A percentile compares a stretch with the other conserved stretches of the same genome.
phyloP scores from a whole-genome alignment of 2,888 invertebrate species.

The Ophion ventricosus region DNA sequence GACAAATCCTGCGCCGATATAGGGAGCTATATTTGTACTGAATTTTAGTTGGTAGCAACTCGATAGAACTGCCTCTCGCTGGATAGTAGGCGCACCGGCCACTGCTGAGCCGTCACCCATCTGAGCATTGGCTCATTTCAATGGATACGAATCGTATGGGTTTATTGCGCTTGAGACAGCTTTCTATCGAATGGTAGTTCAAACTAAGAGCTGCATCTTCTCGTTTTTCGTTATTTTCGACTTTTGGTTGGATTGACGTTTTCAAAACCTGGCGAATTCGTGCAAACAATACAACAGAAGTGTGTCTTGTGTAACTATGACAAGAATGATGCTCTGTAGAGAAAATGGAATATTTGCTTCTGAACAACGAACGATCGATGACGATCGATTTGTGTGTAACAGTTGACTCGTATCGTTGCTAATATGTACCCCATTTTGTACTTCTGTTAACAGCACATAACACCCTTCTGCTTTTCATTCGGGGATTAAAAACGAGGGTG shows the following conservation, averaged over 20 bases:
- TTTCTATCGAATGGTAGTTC: not conserved
- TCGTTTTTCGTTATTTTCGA: not conserved
- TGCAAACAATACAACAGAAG: not conserved
- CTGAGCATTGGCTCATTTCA: too few relatives aligned
- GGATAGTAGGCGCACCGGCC: too few relatives aligned
- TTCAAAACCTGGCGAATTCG: not conserved
- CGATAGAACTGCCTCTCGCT: too few relatives aligned
- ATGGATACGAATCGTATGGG: not conserved
- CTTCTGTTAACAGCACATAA: not conserved
- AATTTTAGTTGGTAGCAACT: too few relatives aligned
- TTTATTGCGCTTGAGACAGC: not conserved
- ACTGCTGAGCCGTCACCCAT: too few relatives aligned
- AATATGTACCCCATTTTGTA: not conserved
- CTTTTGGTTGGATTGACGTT: not conserved
- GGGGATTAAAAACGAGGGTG: constrained; percentile 7
- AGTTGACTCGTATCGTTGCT: not conserved
- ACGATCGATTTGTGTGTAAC: not conserved
- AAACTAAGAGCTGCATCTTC: not conserved
- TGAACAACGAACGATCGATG: not conserved
- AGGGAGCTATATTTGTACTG: too few relatives aligned
- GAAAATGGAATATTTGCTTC: not conserved
- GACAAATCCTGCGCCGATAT: too few relatives aligned
- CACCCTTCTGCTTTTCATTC: not conserved
- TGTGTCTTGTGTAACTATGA: too few relatives aligned
- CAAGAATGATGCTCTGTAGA: too few relatives aligned